Base-by-base conservation (phyloP, 1,140 invertebrate species). In the Drosophila nigrodunni region DNA sequence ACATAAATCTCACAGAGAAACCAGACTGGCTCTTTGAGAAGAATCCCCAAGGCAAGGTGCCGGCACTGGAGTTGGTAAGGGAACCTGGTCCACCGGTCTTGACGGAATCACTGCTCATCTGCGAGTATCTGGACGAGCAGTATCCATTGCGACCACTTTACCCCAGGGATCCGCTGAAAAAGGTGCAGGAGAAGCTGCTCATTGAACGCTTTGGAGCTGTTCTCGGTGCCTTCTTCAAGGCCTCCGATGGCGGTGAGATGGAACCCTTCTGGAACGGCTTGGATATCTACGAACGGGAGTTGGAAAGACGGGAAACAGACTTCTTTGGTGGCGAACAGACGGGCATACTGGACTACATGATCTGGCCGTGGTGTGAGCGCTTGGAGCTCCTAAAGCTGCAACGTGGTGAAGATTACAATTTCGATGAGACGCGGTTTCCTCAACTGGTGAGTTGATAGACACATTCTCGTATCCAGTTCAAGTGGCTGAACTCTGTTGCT, bases 281-380 rank as follows among this genome's bases (percentile, higher is more conserved):
- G 7, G 94, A 95, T 75, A 73, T 93, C 7, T 95, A 96, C 78
- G 95, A 97, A 82, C 94, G 93, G 39, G 96, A 97, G 88, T 77
- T 97, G 6, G 82, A 81, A 9, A 93, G 93, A 35, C 94, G 96
- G 64, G 94, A 93, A 47, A 95, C 94, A 2, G 93, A 92, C 7
- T 97, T 95, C 85, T 95, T 96, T 85, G 94, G 94, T 76, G 96
- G 96, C 50, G 91, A 92, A 18, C 93, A 94, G 68, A 96, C 96
- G 2, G 96, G 96, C 13, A 97, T 96, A 94, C 93, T 96, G n/a
- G 97, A 98, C 91, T 96, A 96, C 67, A 97, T 97, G 96, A 96
- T 97, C 55, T 98, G 97, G 97, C 97, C 97, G 3, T 97, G 96
- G 96, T 96, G 96, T 81, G 97, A 98, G 91, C 94, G 96, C 18